Conservation (phyloP, 2,888 invertebrate genomes). For the Caenorhabditis uteleia region DNA sequence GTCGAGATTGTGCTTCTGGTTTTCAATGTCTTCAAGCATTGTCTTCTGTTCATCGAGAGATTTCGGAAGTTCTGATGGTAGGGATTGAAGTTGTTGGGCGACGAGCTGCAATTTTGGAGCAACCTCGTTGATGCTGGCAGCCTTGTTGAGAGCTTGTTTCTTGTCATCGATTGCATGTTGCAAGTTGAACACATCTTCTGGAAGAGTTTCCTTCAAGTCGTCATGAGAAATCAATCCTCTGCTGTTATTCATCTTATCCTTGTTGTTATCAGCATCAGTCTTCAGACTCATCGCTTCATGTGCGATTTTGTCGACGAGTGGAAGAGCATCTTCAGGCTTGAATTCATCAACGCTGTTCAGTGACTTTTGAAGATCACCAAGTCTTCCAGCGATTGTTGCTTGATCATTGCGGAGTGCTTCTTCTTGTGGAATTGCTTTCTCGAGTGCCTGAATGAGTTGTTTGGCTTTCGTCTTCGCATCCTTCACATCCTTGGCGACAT, state of each 20-base stretch:
- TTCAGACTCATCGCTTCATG: conserved; percentile 16
- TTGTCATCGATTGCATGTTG: conserved; percentile 19
- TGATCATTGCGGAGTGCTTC: conserved; percentile 10
- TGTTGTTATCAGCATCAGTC: conserved; percentile 11
- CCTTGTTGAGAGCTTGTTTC: conserved; percentile 15
- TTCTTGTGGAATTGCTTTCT: conserved; percentile 13
- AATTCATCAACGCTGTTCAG: conserved; percentile 1
- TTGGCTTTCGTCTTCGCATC: conserved; percentile 23
- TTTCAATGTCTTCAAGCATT: conserved; percentile 32
- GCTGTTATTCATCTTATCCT: conserved; percentile 4
- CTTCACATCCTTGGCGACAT: conserved; percentile 16
- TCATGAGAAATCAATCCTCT: conserved; percentile 17
- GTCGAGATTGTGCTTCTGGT: conserved; percentile 30
- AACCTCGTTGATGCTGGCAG: conserved; percentile 21
- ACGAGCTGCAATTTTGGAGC: conserved; percentile 33
- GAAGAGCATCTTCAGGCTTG: conserved; percentile 7
- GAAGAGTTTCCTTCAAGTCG: conserved; percentile 16
- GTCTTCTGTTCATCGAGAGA: conserved; percentile 33
- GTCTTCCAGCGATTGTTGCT: background rate
- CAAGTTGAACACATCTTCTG: conserved; percentile 6
- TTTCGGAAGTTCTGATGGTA: conserved; percentile 18
- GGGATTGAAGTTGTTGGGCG: conserved; percentile 23
- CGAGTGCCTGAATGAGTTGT: conserved; percentile 11
- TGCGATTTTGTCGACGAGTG: conserved; percentile 18
- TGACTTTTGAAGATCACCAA: conserved; percentile 1